Conservation (phyloP, 2,797 vertebrate species). For the Otolemur crassicaudatus region DNA sequence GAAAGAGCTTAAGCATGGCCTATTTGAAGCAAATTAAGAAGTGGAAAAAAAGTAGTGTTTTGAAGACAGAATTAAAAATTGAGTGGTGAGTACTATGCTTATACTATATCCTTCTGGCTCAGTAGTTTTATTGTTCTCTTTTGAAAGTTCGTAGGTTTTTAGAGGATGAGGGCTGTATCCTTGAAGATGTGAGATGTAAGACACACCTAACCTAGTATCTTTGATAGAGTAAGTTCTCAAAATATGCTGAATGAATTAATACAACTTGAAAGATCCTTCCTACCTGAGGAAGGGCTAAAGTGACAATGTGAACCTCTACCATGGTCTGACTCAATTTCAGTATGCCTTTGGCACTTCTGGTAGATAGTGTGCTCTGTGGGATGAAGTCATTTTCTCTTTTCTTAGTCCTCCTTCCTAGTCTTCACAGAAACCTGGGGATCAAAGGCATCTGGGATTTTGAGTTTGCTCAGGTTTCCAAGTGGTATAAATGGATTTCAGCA, state of each 20-base stretch:
- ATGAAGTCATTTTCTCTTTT: background rate
- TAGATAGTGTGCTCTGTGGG: background rate
- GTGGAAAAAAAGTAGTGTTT: background rate
- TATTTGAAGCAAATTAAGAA: slow-evolving; percentile 31
- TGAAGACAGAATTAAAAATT: slow-evolving; percentile 15
- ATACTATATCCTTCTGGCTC: background rate
- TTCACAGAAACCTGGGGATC: background rate
- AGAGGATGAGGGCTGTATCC: background rate
- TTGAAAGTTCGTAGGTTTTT: slow-evolving; percentile 12
- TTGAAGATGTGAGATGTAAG: background rate
- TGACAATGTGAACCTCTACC: background rate
- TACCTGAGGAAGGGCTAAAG: background rate
- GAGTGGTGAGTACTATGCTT: background rate
- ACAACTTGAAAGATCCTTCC: background rate
- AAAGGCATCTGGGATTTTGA: background rate
- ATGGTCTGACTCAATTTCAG: background rate
- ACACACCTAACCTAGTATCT: background rate
- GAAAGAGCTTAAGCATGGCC: background rate
- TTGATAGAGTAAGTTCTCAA: background rate
- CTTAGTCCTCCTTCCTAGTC: background rate
- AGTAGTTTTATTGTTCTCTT: background rate
- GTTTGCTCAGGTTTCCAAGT: background rate
- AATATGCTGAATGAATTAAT: background rate
- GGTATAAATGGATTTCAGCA: background rate
- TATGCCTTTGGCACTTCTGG: background rate